Conservation (phyloP, 2,113 vertebrate genomes). For the Pandion haliaetus region DNA sequence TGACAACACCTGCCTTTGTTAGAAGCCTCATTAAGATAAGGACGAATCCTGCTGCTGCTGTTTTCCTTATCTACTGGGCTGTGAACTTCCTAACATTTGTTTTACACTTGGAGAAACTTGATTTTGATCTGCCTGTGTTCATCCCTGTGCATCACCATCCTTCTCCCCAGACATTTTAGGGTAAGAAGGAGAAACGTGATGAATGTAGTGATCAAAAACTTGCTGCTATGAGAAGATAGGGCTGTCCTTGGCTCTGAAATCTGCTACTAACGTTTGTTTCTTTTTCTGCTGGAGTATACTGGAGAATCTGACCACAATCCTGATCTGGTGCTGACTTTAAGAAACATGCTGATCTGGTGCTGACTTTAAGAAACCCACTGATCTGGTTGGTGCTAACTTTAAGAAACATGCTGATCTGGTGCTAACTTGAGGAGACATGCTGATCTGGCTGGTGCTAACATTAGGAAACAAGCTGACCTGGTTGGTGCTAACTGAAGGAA, state of each 20-base stretch:
- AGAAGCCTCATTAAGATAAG: not conserved
- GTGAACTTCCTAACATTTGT: not conserved
- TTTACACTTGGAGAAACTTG: not conserved
- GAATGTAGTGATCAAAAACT: not conserved
- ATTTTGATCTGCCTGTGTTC: not conserved
- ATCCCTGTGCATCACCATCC: not conserved
- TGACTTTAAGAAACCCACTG: not conserved
- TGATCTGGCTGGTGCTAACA: not conserved
- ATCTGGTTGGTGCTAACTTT: not conserved
- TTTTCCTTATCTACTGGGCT: not conserved
- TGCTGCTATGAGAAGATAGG: conserved; percentile 22
- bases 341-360: not conserved
- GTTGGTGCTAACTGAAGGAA: not conserved
- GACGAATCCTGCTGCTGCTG: conserved; percentile 4
- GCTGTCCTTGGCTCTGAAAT: not conserved
- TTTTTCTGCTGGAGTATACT: not conserved
- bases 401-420: not conserved
- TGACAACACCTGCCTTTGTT: not conserved
- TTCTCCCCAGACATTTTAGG: not conserved
- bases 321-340: not conserved
- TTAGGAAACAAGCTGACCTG: not conserved
- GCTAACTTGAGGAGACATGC: not conserved
- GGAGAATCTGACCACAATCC: not conserved
- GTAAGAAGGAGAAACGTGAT: not conserved
- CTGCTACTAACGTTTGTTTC: not conserved